Base-by-base conservation (phyloP, 2,113 vertebrate genomes). In the Grus americana region DNA sequence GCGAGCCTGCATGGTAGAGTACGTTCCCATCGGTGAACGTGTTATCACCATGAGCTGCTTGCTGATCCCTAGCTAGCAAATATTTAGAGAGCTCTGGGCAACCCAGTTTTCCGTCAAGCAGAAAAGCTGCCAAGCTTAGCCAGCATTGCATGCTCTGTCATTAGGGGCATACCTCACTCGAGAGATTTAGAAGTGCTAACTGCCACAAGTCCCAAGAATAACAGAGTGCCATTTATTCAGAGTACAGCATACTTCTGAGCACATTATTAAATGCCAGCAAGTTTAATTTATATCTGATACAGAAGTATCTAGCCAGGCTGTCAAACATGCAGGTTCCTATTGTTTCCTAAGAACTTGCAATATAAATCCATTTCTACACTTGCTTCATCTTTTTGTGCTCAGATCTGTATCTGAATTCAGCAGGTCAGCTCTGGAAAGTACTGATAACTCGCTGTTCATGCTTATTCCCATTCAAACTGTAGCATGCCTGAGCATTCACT, bases 11-110 rank as follows among this genome's bases (percentile, higher is more conserved):
- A 38, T 38, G 38, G 40, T 2, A 52, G 26, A 32, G 40, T 2
- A 20, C 2, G 0, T 66, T 88, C 40, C 59, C 29, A 38, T 32
- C 58, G 55, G 40, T 9, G 57, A 68, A 40, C 5, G 7, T 2
- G 14, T 52, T 40, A 71, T 10, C 59, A 38, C 59, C 0, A 0
- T 1, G 7, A 49, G 40, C 72, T 79, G 46, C 68, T 62, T 0
- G 0, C 55, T 83, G 79, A 90, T 63, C 30, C 50, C 79, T 5
- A 65, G 44, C 44, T 82, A 44, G 67, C 57, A 90, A 85, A 50
- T 58, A 82, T 32, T 75, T 24, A 76, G 58, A 73, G 34, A 70
- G 27, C 40, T 86, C 71, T 55, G 71, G 24, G 38, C 47, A 91
- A 61, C 15, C 10, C 29, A 55, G 12, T n/a, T 74, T 88, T 78